These are phyloP conservation scores for Drosophila eohydei DNA, from an alignment of 2,888 invertebrate genomes.

Conservation along the genomic window DNA sequence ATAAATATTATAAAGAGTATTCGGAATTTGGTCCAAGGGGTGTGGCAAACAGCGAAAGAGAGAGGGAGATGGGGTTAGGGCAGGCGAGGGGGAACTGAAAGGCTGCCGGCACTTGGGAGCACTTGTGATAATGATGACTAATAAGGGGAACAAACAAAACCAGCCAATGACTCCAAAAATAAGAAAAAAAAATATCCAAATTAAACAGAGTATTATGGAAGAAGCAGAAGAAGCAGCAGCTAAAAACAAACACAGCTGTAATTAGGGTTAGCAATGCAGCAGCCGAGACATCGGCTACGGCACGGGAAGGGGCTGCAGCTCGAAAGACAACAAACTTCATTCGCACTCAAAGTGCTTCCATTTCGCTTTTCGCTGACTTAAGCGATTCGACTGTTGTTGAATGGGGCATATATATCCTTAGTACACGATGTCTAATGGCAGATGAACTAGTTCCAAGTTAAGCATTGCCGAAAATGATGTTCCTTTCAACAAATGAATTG, in stretches of 20 bases:
- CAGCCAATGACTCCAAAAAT: conserved; percentile 35
- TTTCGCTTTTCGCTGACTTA: not conserved
- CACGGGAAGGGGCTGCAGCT: not conserved
- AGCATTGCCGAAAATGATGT: too few relatives aligned
- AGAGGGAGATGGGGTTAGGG: not conserved
- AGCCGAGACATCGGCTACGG: too few relatives aligned
- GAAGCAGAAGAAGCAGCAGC: conserved; percentile 21
- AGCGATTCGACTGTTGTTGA: too few relatives aligned
- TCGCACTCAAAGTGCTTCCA: not conserved
- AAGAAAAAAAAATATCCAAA: conserved; percentile 2
- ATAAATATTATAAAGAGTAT: conserved; percentile 65
- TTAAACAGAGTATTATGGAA: conserved; percentile 19
- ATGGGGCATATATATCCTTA: too few relatives aligned
- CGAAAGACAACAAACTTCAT: conserved; percentile 24
- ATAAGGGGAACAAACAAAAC: conserved; percentile 71
- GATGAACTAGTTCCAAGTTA: too few relatives aligned
- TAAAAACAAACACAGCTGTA: conserved; percentile 67
- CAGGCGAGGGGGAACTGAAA: not conserved
- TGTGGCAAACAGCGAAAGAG: not conserved
- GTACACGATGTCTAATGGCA: too few relatives aligned
- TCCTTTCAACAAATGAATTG: too few relatives aligned
- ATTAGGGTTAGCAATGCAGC: conserved; percentile 15
- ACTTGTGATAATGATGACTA: conserved; percentile 81
- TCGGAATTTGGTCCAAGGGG: conserved; percentile 6
- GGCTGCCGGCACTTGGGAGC: conserved; percentile 63